Conservation (phyloP, 2,797 vertebrate species). For the Cuculus canorus region DNA sequence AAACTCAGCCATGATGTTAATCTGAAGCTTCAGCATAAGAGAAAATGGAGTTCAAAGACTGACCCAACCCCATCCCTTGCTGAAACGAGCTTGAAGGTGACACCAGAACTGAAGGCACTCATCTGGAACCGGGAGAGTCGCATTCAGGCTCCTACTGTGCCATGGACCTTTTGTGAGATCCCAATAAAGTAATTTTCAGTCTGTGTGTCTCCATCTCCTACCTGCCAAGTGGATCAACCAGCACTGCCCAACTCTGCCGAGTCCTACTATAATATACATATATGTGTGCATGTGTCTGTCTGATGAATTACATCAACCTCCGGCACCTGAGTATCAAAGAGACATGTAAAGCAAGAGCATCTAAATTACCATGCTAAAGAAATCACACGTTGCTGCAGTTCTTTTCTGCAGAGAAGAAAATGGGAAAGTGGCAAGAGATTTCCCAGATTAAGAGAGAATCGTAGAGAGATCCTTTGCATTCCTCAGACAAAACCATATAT, state of each 20-base stretch:
- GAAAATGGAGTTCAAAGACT: background rate
- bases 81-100: background rate
- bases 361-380: background rate
- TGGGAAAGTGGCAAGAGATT: background rate
- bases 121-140: background rate
- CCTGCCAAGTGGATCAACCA: background rate
- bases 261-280: background rate
- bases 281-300: background rate
- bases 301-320: background rate
- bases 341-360: background rate
- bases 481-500: background rate
- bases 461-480: background rate
- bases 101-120: background rate
- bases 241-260: background rate
- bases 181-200: background rate
- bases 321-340: background rate
- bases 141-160: background rate
- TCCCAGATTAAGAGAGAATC: constrained; percentile 3
- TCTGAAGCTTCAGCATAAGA: background rate
- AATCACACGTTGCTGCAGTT: background rate
- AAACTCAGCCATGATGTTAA: background rate
- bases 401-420: background rate
- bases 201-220: background rate
- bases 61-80: background rate
- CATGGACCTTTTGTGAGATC: background rate